These are phyloP conservation scores for Amyelois transitella DNA, from an alignment of 1,140 invertebrate species.

Conservation along the genomic window DNA sequence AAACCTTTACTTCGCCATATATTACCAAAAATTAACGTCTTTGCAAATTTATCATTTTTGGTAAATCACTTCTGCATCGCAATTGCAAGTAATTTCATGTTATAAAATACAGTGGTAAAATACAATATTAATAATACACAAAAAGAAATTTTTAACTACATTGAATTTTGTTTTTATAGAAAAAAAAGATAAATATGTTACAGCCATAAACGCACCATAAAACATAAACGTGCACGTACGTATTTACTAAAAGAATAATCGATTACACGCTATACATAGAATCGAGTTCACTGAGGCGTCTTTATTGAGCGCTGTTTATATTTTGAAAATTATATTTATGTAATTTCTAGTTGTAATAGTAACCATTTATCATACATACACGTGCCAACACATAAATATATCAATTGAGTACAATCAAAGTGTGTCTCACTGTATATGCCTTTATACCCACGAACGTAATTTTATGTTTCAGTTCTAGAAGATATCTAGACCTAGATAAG, in stretches of 20 bases:
- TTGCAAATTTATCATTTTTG: no score
- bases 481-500: not conserved
- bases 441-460: no score
- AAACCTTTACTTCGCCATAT: no score
- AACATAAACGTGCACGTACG: constrained; percentile 5
- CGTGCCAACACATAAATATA: not conserved
- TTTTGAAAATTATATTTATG: not conserved
- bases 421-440: no score
- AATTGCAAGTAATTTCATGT: no score
- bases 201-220: constrained; percentile 32
- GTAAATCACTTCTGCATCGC: no score
- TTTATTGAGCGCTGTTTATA: no score
- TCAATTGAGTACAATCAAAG: not conserved
- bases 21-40: no score
- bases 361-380: not conserved
- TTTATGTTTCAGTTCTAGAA: no score
- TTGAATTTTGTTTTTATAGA: constrained; percentile 29
- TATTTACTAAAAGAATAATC: no score
- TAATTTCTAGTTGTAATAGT: not conserved
- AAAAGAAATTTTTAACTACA: constrained; percentile 15
- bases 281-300: no score
- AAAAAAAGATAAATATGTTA: constrained; percentile 27
- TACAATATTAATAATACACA: not conserved
- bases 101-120: not conserved
- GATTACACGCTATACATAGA: no score